Conservation (phyloP, 2,113 vertebrate genomes). For the Sturnus vulgaris region DNA sequence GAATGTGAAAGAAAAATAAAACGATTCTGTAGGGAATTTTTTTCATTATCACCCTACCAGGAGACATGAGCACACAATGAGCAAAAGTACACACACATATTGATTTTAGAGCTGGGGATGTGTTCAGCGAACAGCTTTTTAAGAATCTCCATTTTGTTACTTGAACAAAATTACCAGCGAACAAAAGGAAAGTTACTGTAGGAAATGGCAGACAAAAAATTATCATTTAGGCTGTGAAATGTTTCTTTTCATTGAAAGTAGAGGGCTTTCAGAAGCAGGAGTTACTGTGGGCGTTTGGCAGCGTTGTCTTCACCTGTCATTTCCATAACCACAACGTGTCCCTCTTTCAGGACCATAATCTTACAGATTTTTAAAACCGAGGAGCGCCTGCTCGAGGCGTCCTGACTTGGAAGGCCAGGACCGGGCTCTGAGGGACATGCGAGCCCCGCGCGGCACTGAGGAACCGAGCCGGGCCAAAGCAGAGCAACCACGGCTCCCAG, state of each 20-base stretch:
- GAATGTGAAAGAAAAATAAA: constrained; percentile 24
- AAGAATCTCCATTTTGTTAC: constrained; percentile 56
- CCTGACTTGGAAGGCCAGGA: background rate
- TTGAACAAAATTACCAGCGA: constrained; percentile 52
- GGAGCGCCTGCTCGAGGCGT: background rate
- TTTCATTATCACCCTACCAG: constrained; percentile 26
- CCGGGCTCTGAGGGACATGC: background rate
- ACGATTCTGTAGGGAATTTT: constrained; percentile 27
- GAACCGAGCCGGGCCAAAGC: background rate
- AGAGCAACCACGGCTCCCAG: background rate
- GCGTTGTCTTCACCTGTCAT: background rate
- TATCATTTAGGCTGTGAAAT: constrained; percentile 17
- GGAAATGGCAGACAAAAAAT: constrained; percentile 40
- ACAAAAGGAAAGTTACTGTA: constrained; percentile 31
- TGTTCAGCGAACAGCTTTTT: constrained; percentile 29
- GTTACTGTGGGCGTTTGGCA: background rate
- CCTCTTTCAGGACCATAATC: constrained; percentile 1
- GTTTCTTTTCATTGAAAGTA: constrained; percentile 2
- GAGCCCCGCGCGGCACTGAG: background rate
- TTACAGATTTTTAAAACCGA: background rate
- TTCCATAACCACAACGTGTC: constrained; percentile 3
- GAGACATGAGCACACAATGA: background rate
- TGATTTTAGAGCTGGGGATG: constrained; percentile 29
- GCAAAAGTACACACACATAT: background rate
- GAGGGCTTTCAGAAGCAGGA: background rate